Evolutionary conservation across 2,113 vertebrate species (phyloP).

Genomic region (Semnornis frantzii): DNA sequence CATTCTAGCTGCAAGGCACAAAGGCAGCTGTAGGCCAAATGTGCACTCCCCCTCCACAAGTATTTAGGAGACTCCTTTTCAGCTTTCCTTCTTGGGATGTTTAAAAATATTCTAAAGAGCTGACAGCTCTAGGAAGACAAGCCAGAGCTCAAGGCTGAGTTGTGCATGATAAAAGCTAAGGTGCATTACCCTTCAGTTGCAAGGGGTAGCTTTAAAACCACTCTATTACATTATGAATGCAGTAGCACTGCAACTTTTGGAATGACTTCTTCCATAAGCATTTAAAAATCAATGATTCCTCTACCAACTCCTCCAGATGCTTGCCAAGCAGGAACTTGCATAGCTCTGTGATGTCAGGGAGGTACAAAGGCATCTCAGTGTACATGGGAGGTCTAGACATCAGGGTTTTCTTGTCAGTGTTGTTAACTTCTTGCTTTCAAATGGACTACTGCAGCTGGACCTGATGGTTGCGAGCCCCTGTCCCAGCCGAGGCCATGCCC

Average conservation of each 20-base stretch:
- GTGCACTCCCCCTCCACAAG: neutral
- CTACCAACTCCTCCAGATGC: neutral
- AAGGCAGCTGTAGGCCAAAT: neutral
- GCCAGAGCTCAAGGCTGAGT: neutral
- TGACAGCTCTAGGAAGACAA: neutral
- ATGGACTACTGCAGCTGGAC: neutral
- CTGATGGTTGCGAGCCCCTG: too few species aligned
- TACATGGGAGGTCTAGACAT: neutral
- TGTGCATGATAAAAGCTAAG: neutral
- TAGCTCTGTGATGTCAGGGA: neutral
- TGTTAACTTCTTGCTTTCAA: neutral
- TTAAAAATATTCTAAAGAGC: neutral
- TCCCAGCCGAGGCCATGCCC: too few species aligned
- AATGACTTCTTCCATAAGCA: neutral
- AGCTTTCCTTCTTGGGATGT: neutral
- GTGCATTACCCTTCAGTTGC: neutral
- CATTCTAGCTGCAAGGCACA: neutral
- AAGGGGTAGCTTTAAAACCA: neutral
- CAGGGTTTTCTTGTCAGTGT: neutral
- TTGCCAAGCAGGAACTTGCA: neutral
- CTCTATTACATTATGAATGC: neutral
- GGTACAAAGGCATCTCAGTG: neutral
- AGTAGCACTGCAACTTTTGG: neutral
- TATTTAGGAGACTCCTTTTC: accelerated
- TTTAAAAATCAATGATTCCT: neutral